Evolutionary conservation across 2,113 vertebrate genomes (phyloP).

Genomic region (Dendropsophus ebraccatus): DNA sequence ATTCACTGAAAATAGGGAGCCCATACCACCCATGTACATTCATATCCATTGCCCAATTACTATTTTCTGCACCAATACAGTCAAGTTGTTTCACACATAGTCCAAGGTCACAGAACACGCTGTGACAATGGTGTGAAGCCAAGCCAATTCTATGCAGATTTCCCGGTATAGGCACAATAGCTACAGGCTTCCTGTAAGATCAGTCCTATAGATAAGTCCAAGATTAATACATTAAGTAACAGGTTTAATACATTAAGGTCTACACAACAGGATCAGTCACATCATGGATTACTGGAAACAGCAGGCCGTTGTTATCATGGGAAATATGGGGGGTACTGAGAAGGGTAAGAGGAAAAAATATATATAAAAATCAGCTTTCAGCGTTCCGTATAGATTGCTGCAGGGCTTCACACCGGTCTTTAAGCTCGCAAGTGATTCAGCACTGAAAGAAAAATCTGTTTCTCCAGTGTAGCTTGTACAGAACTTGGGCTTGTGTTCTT

Average conservation of each 20-base stretch:
- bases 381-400: background rate
- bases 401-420: slow-evolving; percentile 1
- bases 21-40: no score
- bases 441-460: slow-evolving; percentile 49
- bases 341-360: background rate
- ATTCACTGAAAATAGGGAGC: no score
- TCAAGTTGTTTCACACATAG: background rate
- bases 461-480: slow-evolving; percentile 21
- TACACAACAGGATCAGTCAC: background rate
- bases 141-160: background rate
- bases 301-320: background rate
- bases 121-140: slow-evolving; percentile 19
- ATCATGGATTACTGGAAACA: slow-evolving; percentile 11
- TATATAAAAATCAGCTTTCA: background rate
- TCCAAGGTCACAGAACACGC: slow-evolving; percentile 17
- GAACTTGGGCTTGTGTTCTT: slow-evolving; percentile 26
- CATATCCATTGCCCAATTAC: background rate
- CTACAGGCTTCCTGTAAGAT: slow-evolving; percentile 39
- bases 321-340: background rate
- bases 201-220: background rate
- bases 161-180: slow-evolving; percentile 35
- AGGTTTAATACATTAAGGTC: background rate
- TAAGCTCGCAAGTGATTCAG: slow-evolving; percentile 10
- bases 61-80: background rate
- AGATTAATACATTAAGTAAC: background rate